phyloP scores from a whole-genome alignment of 2,797 vertebrate genomes.

The Peromyscus eremicus region DNA sequence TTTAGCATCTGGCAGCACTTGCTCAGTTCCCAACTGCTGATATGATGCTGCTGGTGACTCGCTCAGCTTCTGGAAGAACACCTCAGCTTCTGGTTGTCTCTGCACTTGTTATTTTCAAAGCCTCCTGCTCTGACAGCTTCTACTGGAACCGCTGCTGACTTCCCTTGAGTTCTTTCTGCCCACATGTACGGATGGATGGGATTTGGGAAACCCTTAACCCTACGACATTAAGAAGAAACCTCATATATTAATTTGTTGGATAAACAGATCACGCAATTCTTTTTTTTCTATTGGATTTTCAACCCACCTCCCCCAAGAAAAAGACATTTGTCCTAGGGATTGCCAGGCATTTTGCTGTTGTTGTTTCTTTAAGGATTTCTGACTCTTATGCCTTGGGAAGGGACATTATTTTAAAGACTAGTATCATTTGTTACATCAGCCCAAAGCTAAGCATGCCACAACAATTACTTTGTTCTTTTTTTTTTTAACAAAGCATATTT shows the following conservation, averaged over 20 bases:
- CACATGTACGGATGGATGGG: background rate
- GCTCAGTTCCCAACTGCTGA: constrained; percentile 50
- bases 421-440: background rate
- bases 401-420: background rate
- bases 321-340: background rate
- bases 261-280: background rate
- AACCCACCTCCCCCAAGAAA: background rate
- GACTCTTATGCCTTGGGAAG: constrained; percentile 2
- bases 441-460: background rate
- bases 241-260: constrained; percentile 2
- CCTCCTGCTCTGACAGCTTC: constrained; percentile 9
- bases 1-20: constrained; percentile 76
- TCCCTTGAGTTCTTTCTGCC: background rate
- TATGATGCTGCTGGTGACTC: background rate
- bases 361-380: background rate
- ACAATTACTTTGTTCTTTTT: background rate
- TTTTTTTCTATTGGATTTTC: constrained; percentile 28
- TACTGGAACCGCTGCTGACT: constrained; percentile 8
- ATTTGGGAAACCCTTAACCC: constrained; percentile 20
- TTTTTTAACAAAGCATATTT: background rate
- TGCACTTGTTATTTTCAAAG: constrained; percentile 37
- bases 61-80: background rate
- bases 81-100: background rate
- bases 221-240: background rate
- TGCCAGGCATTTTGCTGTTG: background rate